Conservation (phyloP, 1,140 invertebrate species). For the Oncopeltus fasciatus region DNA sequence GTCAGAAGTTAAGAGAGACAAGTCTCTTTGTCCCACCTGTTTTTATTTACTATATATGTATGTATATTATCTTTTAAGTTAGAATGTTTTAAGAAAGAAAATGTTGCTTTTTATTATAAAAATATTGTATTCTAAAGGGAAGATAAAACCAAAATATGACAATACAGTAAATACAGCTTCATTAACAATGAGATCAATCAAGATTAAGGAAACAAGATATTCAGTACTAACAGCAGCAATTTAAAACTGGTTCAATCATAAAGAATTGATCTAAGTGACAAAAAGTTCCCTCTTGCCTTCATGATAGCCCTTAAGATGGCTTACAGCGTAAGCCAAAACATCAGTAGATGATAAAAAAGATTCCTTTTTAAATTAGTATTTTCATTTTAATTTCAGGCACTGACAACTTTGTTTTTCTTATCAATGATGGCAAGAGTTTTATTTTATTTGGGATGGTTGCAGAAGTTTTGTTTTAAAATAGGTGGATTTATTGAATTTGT, state of each 20-base stretch:
- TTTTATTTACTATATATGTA: no score
- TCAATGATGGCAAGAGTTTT: slow-evolving; percentile 74
- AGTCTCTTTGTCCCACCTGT: no score
- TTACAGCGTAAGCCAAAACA: no score
- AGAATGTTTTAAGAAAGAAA: no score
- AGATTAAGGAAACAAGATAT: neutral
- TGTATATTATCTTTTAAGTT: no score
- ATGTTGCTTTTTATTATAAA: neutral
- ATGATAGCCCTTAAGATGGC: no score
- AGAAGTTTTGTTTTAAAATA: slow-evolving; percentile 69
- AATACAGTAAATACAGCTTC: no score
- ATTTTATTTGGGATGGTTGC: slow-evolving; percentile 77
- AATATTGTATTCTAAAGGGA: neutral
- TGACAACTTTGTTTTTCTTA: slow-evolving; percentile 83
- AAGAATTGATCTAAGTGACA: neutral
- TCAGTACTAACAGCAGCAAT: neutral
- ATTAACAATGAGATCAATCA: no score
- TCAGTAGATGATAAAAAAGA: neutral
- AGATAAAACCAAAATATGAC: neutral
- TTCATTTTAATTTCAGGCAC: slow-evolving; percentile 37
- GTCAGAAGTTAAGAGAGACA: no score
- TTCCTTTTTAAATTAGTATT: neutral
- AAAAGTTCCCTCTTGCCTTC: no score
- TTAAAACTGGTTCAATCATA: neutral
- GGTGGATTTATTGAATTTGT: slow-evolving; percentile 57